These are phyloP conservation scores for Equus quagga DNA, from an alignment of 2,113 vertebrate genomes.

Conservation along the genomic window DNA sequence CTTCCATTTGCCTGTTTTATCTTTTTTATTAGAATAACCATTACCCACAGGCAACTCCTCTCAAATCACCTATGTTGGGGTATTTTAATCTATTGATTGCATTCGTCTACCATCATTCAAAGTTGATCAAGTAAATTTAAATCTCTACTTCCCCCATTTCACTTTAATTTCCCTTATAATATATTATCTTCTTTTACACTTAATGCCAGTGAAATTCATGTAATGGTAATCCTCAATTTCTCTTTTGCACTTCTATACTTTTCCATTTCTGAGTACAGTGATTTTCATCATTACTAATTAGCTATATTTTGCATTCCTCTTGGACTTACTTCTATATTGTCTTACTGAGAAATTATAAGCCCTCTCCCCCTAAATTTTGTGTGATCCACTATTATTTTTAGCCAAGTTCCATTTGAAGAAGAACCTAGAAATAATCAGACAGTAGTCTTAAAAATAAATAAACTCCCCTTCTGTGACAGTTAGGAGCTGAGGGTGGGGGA, in stretches of 20 bases:
- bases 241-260: background rate
- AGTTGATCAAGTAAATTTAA: conserved; percentile 43
- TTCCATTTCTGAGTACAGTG: background rate
- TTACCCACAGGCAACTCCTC: background rate
- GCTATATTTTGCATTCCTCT: background rate
- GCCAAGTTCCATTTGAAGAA: background rate
- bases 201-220: background rate
- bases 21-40: background rate
- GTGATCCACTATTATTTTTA: background rate
- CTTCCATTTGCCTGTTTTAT: background rate
- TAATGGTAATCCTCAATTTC: background rate
- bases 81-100: conserved; percentile 13
- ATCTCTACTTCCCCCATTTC: background rate
- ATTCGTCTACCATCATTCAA: conserved; percentile 25
- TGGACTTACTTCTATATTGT: background rate
- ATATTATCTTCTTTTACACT: background rate
- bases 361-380: background rate
- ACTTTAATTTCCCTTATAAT: background rate
- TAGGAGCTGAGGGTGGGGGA: background rate
- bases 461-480: background rate
- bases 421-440: background rate
- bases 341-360: background rate
- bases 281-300: background rate
- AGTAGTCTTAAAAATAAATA: background rate
- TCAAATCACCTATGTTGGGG: background rate